Percentiles rank a stretch among this genome's conserved stretches.
These are phyloP conservation scores for Xanthorhoe spadicearia DNA, from an alignment of 2,888 invertebrate genomes.

Conservation along the genomic window DNA sequence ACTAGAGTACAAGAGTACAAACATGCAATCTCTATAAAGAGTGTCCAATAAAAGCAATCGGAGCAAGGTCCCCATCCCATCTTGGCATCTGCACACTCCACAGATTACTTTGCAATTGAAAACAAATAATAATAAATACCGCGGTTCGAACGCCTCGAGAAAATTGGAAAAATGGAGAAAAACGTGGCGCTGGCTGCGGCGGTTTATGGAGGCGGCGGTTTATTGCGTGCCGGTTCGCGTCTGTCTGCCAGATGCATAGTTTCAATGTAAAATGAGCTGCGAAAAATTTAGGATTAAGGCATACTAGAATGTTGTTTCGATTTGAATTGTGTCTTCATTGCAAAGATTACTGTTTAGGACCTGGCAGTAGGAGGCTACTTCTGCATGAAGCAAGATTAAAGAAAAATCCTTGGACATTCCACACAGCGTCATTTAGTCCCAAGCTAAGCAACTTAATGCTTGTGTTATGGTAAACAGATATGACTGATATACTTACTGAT, in stretches of 20 bases:
- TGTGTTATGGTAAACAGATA: too few species aligned
- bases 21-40: slow-evolving; percentile 27
- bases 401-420: too few species aligned
- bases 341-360: too few species aligned
- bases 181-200: slow-evolving; percentile 32
- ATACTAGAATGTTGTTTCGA: too few species aligned
- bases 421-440: too few species aligned
- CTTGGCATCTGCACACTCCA: slow-evolving; percentile 76
- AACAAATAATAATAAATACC: slow-evolving; percentile 83
- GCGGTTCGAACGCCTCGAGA: slow-evolving; percentile 56
- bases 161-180: slow-evolving; percentile 78
- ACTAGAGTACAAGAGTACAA: background rate
- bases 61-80: slow-evolving; percentile 39
- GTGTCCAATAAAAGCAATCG: slow-evolving; percentile 34
- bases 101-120: slow-evolving; percentile 83
- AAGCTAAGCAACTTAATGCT: too few species aligned
- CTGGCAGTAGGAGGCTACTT: too few species aligned
- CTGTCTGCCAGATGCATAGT: background rate
- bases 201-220: slow-evolving; percentile 15
- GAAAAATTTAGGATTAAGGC: too few species aligned
- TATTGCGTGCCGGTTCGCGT: background rate
- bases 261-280: background rate
- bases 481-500: too few species aligned
- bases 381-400: too few species aligned
- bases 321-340: too few species aligned